These are phyloP conservation scores for Bruchidius siliquastri DNA, from an alignment of 2,888 invertebrate species.

Conservation along the genomic window DNA sequence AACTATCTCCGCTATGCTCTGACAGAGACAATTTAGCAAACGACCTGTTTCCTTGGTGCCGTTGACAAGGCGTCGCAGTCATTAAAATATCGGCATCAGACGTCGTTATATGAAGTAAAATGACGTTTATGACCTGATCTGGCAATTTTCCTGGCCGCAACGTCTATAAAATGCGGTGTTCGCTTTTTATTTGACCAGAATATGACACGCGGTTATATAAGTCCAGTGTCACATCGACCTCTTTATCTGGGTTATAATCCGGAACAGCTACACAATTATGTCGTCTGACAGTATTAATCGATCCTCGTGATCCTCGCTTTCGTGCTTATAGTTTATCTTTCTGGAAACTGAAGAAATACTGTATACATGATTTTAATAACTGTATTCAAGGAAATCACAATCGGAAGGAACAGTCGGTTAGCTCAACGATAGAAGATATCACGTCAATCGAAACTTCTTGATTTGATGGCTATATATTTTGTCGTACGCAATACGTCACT, in stretches of 20 bases:
- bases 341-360: neutral
- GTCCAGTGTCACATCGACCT: neutral
- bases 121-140: neutral
- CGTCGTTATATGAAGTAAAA: neutral
- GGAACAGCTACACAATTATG: neutral
- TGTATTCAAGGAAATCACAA: too few species aligned
- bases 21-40: conserved; percentile 3
- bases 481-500: too few species aligned
- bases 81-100: neutral
- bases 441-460: too few species aligned
- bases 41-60: conserved; percentile 2
- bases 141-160: neutral
- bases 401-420: too few species aligned
- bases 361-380: too few species aligned
- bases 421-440: too few species aligned
- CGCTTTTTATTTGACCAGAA: neutral
- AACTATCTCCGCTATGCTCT: neutral
- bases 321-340: neutral
- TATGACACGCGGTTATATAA: neutral
- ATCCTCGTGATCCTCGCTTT: neutral
- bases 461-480: too few species aligned
- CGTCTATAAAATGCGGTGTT: neutral
- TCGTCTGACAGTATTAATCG: neutral
- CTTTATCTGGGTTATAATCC: neutral
- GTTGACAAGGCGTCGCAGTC: neutral